Conservation (phyloP, 1,140 invertebrate genomes). For the Microplitis demolitor region DNA sequence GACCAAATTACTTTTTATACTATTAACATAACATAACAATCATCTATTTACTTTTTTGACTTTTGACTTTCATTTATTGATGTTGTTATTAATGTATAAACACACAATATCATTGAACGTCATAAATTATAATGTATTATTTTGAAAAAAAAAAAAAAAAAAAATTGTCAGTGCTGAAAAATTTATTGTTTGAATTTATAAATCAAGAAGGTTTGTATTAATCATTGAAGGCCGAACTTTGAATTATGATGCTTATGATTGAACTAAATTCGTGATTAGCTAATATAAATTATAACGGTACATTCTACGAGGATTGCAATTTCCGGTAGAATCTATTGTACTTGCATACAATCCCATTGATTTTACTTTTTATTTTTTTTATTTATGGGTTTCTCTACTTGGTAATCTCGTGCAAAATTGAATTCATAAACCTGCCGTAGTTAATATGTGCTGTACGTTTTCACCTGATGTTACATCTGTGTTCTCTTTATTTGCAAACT, state of each 20-base stretch:
- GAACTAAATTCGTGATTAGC: constrained; percentile 19
- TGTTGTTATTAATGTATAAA: not conserved
- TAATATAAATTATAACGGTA: constrained; percentile 18
- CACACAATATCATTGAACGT: too few species aligned
- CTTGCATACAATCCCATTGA: constrained; percentile 9
- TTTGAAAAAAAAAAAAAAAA: too few species aligned
- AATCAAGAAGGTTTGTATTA: not conserved
- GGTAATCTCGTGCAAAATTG: constrained; percentile 17
- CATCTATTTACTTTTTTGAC: not conserved
- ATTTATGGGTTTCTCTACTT: not conserved
- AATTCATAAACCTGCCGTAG: constrained; percentile 23
- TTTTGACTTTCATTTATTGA: not conserved
- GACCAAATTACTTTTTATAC: not conserved
- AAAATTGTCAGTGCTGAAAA: not conserved
- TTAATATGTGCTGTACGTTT: constrained; percentile 7
- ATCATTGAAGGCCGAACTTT: not conserved
- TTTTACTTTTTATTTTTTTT: constrained; percentile 8
- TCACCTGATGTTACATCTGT: not conserved
- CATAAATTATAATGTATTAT: too few species aligned
- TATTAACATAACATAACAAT: too few species aligned
- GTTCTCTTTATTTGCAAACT: not conserved
- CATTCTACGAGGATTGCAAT: constrained; percentile 21
- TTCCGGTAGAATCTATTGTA: not conserved
- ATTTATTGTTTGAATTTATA: not conserved
- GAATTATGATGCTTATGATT: constrained; percentile 22